phyloP scores from a whole-genome alignment of 2,113 vertebrate species.

The Solenodon paradoxus region DNA sequence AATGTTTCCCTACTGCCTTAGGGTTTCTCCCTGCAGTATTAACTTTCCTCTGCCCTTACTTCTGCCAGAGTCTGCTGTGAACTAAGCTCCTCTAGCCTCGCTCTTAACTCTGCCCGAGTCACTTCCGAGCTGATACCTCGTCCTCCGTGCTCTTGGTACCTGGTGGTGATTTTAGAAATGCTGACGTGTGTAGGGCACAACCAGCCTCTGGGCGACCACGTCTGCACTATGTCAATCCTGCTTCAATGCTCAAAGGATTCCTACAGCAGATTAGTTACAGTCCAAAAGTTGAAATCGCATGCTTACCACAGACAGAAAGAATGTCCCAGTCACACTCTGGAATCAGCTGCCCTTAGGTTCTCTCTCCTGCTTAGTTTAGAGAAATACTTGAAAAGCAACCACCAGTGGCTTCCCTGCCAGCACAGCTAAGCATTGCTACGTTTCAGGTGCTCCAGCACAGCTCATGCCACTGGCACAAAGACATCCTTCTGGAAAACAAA shows the following conservation, averaged over 20 bases:
- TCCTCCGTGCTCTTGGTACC: background rate
- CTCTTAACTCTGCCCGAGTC: background rate
- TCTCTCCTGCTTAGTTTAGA: background rate
- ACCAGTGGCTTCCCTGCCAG: background rate
- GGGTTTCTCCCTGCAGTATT: background rate
- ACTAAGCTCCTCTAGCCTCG: background rate
- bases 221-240: background rate
- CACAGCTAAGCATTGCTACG: background rate
- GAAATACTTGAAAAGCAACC: background rate
- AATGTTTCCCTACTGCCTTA: background rate
- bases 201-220: background rate
- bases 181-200: background rate
- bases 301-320: slow-evolving; percentile 4
- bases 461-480: background rate
- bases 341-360: background rate
- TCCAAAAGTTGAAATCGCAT: background rate
- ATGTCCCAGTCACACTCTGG: background rate
- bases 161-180: background rate
- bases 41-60: background rate
- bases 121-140: background rate
- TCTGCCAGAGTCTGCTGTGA: background rate
- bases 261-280: background rate
- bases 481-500: slow-evolving; percentile 23
- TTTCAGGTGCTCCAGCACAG: background rate
- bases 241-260: background rate